Conservation (phyloP, 1,140 invertebrate genomes). For the Macrocentrus cingulum region DNA sequence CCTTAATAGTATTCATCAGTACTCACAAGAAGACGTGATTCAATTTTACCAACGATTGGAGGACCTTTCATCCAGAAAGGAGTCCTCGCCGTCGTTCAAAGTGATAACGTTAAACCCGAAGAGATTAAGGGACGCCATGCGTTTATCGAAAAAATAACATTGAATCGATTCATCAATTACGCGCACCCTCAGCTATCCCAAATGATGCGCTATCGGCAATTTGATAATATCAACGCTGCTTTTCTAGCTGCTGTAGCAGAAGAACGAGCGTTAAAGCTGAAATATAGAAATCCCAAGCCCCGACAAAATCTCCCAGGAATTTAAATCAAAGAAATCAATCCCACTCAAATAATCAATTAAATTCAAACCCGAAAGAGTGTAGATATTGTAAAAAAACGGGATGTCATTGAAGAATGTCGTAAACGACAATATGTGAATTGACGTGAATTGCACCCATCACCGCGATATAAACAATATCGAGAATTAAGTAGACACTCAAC, state of each 20-base stretch:
- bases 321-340: neutral
- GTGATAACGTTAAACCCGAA: neutral
- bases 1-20: constrained; percentile 18
- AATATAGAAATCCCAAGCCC: neutral
- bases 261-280: constrained; percentile 1
- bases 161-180: neutral
- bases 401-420: neutral
- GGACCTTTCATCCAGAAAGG: neutral
- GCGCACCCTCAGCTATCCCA: constrained; percentile 7
- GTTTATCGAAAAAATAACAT: neutral
- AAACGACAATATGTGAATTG: neutral
- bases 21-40: constrained; percentile 16
- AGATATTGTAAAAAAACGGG: constrained; percentile 3
- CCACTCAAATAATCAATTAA: neutral
- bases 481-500: too few relatives aligned
- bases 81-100: neutral
- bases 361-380: neutral
- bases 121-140: neutral
- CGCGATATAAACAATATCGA: too few relatives aligned
- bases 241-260: constrained; percentile 5
- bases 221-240: neutral
- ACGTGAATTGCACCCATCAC: too few relatives aligned
- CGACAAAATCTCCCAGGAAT: neutral
- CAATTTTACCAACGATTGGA: constrained; percentile 21
- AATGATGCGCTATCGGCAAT: constrained; percentile 10